Evolutionary conservation across 2,113 vertebrate species (phyloP), one percentile per base, ranked within the genome.

Genomic region (Coptodon rendalli): DNA sequence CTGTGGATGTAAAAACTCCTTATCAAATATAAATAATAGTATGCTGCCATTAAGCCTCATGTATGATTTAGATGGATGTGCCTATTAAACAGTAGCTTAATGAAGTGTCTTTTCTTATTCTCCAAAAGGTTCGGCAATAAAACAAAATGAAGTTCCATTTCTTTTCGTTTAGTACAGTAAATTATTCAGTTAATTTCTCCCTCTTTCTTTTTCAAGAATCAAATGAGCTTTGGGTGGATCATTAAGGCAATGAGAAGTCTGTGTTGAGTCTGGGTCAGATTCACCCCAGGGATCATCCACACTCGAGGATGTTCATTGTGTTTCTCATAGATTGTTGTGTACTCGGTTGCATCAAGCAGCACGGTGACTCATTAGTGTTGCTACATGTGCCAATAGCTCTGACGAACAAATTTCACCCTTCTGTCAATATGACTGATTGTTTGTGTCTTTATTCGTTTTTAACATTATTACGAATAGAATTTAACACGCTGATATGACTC

Each of bases 91-190:
- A 90, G 93, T 80, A 68, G 3, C 86, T 93, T 97, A 97, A 97
- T 96, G 95, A 97, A 97, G 96, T 96, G 95, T 96, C 96, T 95
- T 94, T 91, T 94, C 93, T 91, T 94, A 86, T 93, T 90, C 95
- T 96, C 93, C 92, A 91, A 85, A 93, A 97, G 93, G 94, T 95
- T 95, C 92, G 10, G 97, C 96, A 96, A 95, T 96, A 96, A 97
- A 97, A 96, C 96, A 93, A 96, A 97, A 97, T 97, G 96, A 97
- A 96, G 95, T 96, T 96, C 96, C 95, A 96, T 97, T 97, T 96
- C 95, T 97, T 94, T 96, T 95, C 95, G 90, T 94, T 97, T 95
- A 96, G 97, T 97, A 96, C 94, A 93, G 96, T 96, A 96, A 97
- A 97, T 97, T 96, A 97, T 96, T 96, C 93, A 97, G 96, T 96